Evolutionary conservation across 64 coral and sea anemone genomes (phyloP).

Genomic region (Astreopora myriophthalma): DNA sequence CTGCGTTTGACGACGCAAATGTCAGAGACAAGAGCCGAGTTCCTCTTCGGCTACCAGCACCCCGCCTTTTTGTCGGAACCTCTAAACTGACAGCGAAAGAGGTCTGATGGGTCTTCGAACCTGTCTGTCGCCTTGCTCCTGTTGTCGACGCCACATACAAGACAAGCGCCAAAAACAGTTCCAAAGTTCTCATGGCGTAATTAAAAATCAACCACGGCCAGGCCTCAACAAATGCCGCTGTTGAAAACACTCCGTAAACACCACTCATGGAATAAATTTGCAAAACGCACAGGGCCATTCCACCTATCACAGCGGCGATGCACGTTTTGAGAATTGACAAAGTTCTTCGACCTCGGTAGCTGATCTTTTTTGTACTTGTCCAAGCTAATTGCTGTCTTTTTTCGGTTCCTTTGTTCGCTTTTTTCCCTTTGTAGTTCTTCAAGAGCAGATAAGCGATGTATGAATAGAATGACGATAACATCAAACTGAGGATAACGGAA

Average conservation of each 20-base stretch:
- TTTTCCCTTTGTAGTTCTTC: conserved; percentile 46
- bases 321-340: conserved; percentile 46
- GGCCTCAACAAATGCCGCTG: not conserved
- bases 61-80: no score
- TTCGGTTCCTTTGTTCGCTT: not conserved
- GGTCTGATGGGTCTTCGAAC: not conserved
- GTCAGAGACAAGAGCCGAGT: not conserved
- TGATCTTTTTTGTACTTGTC: not conserved
- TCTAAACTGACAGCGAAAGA: not conserved
- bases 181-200: conserved; percentile 42
- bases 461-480: conserved; percentile 42
- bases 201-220: conserved; percentile 78
- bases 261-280: conserved; percentile 61
- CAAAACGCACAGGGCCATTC: not conserved
- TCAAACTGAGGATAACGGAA: conserved; percentile 27
- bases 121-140: not conserved
- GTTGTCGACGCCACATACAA: conserved; percentile 23
- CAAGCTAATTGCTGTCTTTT: not conserved
- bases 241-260: conserved; percentile 55
- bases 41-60: not conserved
- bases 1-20: not conserved
- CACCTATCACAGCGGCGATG: conserved; percentile 43
- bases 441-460: conserved; percentile 52
- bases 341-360: conserved; percentile 1
- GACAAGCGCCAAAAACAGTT: conserved; percentile 38